Conservation (phyloP, 2,113 vertebrate genomes). For the Fregetta grallaria region DNA sequence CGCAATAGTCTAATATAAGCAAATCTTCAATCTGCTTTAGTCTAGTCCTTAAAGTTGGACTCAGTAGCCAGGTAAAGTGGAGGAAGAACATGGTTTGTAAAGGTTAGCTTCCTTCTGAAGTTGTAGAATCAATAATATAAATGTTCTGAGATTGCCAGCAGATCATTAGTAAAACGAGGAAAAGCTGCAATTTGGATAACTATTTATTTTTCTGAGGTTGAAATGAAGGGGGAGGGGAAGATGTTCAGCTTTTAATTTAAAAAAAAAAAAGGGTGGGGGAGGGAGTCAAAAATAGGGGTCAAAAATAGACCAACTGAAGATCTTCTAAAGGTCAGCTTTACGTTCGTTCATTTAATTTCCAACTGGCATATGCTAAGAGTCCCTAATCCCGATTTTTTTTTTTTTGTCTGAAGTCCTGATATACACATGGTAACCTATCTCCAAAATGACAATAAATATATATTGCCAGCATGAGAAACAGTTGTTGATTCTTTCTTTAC, state of each 20-base stretch:
- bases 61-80: background rate
- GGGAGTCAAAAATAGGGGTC: no score
- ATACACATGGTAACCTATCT: conserved; percentile 54
- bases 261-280: background rate
- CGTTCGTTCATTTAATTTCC: background rate
- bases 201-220: background rate
- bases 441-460: conserved; percentile 67
- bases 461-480: conserved; percentile 54
- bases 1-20: background rate
- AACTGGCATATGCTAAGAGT: background rate
- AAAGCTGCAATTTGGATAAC: background rate
- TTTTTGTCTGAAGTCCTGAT: conserved; percentile 17
- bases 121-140: background rate
- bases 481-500: background rate
- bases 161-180: background rate
- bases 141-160: background rate
- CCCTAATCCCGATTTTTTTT: background rate
- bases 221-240: background rate
- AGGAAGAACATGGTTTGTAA: background rate
- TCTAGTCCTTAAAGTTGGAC: background rate
- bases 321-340: background rate
- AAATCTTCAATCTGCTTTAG: background rate
- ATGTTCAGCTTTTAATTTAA: background rate
- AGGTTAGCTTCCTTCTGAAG: background rate
- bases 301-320: background rate